Evolutionary conservation across 2,113 vertebrate species (phyloP).

Genomic region (Phoenicopterus ruber): DNA sequence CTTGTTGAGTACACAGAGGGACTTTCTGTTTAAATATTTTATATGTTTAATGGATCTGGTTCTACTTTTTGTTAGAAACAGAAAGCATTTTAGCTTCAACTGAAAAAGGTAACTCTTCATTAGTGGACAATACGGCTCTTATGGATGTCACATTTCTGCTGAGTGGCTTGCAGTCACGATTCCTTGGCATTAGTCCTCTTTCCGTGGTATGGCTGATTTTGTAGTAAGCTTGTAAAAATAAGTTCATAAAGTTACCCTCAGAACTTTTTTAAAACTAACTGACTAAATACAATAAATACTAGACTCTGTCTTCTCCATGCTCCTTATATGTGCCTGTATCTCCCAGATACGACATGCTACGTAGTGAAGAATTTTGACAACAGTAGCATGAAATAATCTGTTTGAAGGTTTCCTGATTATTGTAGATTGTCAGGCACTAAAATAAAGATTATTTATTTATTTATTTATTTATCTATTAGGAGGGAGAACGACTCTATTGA

Average conservation of each 20-base stretch:
- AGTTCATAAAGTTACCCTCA: background rate
- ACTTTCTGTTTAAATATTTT: background rate
- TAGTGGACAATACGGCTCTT: background rate
- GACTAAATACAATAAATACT: background rate
- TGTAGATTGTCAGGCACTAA: background rate
- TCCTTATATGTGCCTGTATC: background rate
- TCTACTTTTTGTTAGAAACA: background rate
- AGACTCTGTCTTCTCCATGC: background rate
- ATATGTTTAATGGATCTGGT: background rate
- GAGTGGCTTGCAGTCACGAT: background rate
- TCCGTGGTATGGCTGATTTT: background rate
- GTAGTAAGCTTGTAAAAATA: background rate
- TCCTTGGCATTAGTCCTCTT: background rate
- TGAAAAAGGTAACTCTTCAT: background rate
- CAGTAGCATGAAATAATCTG: background rate
- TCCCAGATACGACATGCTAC: background rate
- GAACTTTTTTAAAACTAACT: background rate
- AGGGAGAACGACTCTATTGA: background rate
- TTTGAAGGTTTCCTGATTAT: background rate
- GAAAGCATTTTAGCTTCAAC: background rate
- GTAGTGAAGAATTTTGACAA: background rate
- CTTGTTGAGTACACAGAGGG: background rate
- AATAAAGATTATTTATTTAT: background rate
- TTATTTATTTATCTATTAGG: background rate
- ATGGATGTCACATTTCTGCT: background rate